phyloP scores from a whole-genome alignment of 2,888 invertebrate species.

The Ormyrus nitidulus region DNA sequence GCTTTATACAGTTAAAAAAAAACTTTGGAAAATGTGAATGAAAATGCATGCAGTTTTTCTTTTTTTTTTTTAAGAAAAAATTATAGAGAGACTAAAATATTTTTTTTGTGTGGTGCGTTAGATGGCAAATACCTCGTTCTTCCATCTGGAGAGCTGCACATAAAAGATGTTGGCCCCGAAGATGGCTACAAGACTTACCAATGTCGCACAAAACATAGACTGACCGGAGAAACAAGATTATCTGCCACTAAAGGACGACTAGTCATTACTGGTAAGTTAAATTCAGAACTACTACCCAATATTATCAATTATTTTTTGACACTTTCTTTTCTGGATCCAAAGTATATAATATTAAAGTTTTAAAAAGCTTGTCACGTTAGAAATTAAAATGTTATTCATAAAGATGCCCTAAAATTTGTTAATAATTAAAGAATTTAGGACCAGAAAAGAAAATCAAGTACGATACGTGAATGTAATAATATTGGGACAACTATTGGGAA shows the following conservation, averaged over 20 bases:
- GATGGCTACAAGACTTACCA: conserved; percentile 96
- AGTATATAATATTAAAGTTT: background rate
- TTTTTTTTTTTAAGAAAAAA: background rate
- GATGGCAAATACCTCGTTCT: conserved; percentile 97
- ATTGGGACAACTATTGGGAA: background rate
- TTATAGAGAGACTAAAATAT: background rate
- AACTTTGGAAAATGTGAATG: conserved; percentile 42
- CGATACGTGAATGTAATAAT: conserved; percentile 37
- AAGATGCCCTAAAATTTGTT: conserved; percentile 1
- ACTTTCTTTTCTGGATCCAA: conserved; percentile 23
- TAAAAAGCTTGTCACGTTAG: background rate
- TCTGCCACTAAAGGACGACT: conserved; percentile 95
- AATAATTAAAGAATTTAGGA: conserved; percentile 7
- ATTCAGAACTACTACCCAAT: conserved; percentile 32
- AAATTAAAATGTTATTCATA: background rate
- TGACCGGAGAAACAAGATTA: conserved; percentile 93
- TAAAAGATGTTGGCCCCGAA: conserved; percentile 95
- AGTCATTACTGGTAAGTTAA: conserved; percentile 93
- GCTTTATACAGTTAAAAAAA: no score
- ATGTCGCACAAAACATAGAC: conserved; percentile 93
- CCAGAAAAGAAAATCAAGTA: conserved; percentile 35
- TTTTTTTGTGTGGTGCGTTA: conserved; percentile 71
- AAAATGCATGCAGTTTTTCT: conserved; percentile 26
- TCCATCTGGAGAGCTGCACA: conserved; percentile 96
- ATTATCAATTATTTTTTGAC: background rate